Percentiles rank a stretch among this genome's conserved stretches.
These are phyloP conservation scores for Acromyrmex echinatior DNA, from an alignment of 1,140 invertebrate genomes.

Conservation along the genomic window DNA sequence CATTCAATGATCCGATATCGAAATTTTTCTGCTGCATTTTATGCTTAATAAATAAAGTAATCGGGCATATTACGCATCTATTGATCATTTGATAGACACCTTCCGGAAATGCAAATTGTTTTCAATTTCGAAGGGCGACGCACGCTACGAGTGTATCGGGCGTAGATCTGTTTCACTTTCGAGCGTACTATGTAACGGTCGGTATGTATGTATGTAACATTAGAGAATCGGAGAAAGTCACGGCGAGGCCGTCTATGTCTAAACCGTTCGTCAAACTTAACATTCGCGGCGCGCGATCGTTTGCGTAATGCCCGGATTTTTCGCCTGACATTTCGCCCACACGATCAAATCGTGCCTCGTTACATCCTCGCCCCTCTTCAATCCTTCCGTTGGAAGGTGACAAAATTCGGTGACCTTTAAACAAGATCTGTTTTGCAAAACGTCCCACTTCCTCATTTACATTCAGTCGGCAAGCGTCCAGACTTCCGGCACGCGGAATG, in stretches of 20 bases:
- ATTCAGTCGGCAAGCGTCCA: constrained; percentile 6
- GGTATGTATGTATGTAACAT: constrained; percentile 78
- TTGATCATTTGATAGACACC: background rate
- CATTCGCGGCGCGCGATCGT: constrained; percentile 70
- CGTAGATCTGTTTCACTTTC: constrained; percentile 82
- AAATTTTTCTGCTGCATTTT: constrained; percentile 5
- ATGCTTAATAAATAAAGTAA: background rate
- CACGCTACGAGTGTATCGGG: constrained; percentile 46
- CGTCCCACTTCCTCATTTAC: constrained; percentile 51
- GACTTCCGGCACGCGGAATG: constrained; percentile 55
- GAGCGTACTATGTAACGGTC: constrained; percentile 69
- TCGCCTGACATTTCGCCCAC: constrained; percentile 2
- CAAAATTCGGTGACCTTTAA: constrained; percentile 25
- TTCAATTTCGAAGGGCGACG: constrained; percentile 68
- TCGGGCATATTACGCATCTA: background rate
- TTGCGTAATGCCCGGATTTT: constrained; percentile 55
- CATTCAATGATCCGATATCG: background rate
- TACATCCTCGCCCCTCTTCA: background rate
- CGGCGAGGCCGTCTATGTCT: constrained; percentile 57
- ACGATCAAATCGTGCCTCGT: background rate
- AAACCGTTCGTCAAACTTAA: constrained; percentile 81
- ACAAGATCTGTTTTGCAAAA: background rate
- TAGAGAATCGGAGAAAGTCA: constrained; percentile 84
- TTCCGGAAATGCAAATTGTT: constrained; percentile 46
- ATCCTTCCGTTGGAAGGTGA: background rate